Evolutionary conservation across 2,888 invertebrate genomes (phyloP).

Genomic region (Cephus nigrinus): DNA sequence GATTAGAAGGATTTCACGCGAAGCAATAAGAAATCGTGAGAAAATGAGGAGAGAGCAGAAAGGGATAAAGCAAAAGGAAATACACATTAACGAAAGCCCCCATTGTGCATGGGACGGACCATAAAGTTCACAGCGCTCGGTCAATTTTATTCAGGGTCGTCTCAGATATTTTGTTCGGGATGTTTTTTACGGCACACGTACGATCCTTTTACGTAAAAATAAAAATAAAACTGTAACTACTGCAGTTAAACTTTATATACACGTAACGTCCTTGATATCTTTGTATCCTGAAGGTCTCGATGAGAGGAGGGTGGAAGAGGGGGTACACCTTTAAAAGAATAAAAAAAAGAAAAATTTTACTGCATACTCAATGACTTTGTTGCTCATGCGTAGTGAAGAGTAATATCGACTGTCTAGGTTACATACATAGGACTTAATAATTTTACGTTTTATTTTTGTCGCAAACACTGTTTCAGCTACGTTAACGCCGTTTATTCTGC

Average conservation of each 20-base stretch:
- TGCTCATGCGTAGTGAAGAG: not conserved
- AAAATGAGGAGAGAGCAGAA: not conserved
- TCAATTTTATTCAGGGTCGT: not conserved
- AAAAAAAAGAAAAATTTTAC: not conserved
- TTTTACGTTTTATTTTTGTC: not conserved
- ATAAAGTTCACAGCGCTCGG: not conserved
- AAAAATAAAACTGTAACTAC: not conserved
- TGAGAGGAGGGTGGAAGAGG: not conserved
- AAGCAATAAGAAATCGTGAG: not conserved
- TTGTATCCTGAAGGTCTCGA: not conserved
- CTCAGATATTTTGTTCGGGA: not conserved
- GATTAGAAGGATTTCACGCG: not conserved
- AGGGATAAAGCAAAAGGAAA: not conserved
- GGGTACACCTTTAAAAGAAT: not conserved
- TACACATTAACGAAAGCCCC: not conserved
- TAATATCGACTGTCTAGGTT: not conserved
- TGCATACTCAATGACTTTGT: not conserved
- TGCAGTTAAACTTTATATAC: not conserved
- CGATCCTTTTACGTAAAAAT: not conserved
- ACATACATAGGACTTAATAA: not conserved
- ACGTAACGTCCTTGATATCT: not conserved
- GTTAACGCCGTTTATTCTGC: constrained; percentile 23
- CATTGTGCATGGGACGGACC: not conserved
- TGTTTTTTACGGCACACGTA: not conserved
- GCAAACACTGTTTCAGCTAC: constrained; percentile 7